These are phyloP conservation scores for Magallana nippona DNA, from an alignment of 2,888 invertebrate species.

Conservation along the genomic window DNA sequence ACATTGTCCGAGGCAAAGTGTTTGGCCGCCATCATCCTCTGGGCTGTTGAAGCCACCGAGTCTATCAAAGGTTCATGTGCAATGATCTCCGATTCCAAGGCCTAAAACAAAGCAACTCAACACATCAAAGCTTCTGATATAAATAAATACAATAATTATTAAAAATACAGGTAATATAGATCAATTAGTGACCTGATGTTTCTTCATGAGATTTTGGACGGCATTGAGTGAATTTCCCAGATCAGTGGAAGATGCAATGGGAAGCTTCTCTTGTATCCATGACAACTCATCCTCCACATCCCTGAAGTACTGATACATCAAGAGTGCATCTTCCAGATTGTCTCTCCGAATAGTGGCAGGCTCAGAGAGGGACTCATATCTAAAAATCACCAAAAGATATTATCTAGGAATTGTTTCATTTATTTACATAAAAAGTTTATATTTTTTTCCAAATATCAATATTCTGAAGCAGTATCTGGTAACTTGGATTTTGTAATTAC, in stretches of 20 bases:
- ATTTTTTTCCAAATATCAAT: too few relatives aligned
- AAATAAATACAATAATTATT: too few relatives aligned
- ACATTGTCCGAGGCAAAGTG: constrained; percentile 92
- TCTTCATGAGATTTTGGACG: constrained; percentile 94
- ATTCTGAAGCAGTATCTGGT: too few relatives aligned
- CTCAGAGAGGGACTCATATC: constrained; percentile 90
- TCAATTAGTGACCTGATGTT: constrained; percentile 85
- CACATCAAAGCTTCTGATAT: too few relatives aligned
- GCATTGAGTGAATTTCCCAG: constrained; percentile 85
- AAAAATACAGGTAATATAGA: too few relatives aligned
- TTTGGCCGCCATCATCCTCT: constrained; percentile 89
- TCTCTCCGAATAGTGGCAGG: constrained; percentile 94
- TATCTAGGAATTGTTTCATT: not conserved
- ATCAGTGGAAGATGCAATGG: constrained; percentile 86
- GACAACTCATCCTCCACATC: constrained; percentile 95
- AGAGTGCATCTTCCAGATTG: constrained; percentile 93
- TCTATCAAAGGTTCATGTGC: constrained; percentile 92
- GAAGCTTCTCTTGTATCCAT: constrained; percentile 92
- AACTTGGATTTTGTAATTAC: too few relatives aligned
- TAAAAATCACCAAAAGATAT: constrained; percentile 64
- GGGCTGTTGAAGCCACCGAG: constrained; percentile 87
- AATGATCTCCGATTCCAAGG: constrained; percentile 92
- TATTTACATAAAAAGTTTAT: too few relatives aligned
- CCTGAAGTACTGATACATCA: constrained; percentile 92
- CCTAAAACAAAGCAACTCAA: constrained; percentile 75